Evolutionary conservation across 1,140 invertebrate genomes (phyloP), one percentile per base, ranked within the genome.

Genomic region (Drosophila pectinifera): DNA sequence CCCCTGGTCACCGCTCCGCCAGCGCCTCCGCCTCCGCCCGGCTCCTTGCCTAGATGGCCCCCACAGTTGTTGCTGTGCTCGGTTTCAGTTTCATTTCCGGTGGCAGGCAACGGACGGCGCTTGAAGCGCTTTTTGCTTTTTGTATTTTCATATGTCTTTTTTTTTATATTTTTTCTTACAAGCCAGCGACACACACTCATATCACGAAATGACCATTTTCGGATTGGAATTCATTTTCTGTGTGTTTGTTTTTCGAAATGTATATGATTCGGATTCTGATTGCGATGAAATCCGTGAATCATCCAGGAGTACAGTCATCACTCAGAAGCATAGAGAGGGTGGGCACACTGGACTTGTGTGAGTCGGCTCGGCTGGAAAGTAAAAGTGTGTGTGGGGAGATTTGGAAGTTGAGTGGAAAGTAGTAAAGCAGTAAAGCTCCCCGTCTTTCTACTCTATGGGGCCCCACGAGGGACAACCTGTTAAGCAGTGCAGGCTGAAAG

Each of bases 61-160:
- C 54, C 68, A 49, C 26, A 46, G 26, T 57, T 36, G 46, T 84
- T 63, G 65, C 69, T 72, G 63, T 74, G 73, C 55, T 53, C 31
- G 83, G 79, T 76, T 88, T 82, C 75, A 78, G 78, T 88, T 88
- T 88, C 75, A 88, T 88, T 88, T 88, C 83, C 83, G 83, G 79
- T 88, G 58, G 58, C 79, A 78, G 78, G 78, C 67, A 81, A 70
- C 63, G 67, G 45, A 49, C 80, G 53, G 54, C 74, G 73, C 68
- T 85, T 68, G 82, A 58, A 73, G 63, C 58, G 77, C 38, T 53
- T 70, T 57, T 67, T 46, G 77, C 58, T 48, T 70, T 45, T 64
- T 26, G 26, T 51, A 48, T 51, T 68, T 64, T n/a, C n/a, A 13
- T 53, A 22, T 53, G n/a, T 49, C n/a, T 45, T 22, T 45, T 28